phyloP scores from a whole-genome alignment of 35 echinoderm and acorn worm genomes.

The Anneissia japonica region DNA sequence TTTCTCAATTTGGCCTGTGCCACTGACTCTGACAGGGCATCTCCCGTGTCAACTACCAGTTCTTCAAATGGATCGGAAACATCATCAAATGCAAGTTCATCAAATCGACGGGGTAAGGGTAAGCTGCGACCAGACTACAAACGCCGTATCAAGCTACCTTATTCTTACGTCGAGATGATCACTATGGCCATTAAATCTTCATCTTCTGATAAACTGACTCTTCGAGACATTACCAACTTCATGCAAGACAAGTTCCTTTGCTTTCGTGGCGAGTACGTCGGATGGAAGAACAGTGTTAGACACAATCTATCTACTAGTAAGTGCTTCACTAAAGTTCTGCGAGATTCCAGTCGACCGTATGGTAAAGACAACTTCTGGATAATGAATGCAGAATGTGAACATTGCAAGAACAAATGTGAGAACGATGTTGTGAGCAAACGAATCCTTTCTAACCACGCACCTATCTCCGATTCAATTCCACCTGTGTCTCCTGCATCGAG shows the following conservation, averaged over 20 bases:
- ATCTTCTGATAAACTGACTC: constrained; percentile 40
- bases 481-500: too few relatives aligned
- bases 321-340: constrained; percentile 36
- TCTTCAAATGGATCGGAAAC: not conserved
- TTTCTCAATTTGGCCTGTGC: not conserved
- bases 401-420: not conserved
- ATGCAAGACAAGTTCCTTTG: constrained; percentile 40
- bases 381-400: constrained; percentile 7
- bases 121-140: constrained; percentile 34
- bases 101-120: not conserved
- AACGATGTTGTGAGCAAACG: not conserved
- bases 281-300: constrained; percentile 55
- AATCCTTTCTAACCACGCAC: too few relatives aligned
- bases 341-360: constrained; percentile 15
- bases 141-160: constrained; percentile 51
- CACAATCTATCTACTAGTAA: constrained; percentile 47
- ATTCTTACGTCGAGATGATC: constrained; percentile 82
- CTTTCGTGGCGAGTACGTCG: constrained; percentile 34
- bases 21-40: not conserved
- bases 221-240: constrained; percentile 60
- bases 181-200: constrained; percentile 72
- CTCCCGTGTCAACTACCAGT: not conserved
- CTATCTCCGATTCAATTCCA: too few relatives aligned
- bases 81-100: not conserved
- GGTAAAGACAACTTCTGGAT: constrained; percentile 59